phyloP scores from a whole-genome alignment of 2,888 invertebrate species.

The Sisyra nigra region DNA sequence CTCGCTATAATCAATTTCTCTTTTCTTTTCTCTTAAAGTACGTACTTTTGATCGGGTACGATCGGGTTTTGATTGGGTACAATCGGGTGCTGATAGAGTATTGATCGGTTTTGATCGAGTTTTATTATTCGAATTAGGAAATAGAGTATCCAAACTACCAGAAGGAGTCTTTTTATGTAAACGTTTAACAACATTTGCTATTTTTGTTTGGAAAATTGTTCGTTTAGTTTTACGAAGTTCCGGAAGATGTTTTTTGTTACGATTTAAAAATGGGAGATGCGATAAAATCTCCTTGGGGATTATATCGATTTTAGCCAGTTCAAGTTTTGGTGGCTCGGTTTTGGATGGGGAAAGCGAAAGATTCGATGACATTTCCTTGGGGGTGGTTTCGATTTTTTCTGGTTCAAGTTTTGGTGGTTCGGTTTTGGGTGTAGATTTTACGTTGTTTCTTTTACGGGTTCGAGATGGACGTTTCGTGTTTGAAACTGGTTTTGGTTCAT shows the following conservation, averaged over 20 bases:
- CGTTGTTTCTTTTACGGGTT: constrained; percentile 7
- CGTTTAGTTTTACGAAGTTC: not conserved
- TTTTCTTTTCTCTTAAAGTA: constrained; percentile 10
- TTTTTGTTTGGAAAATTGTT: not conserved
- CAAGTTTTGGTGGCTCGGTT: constrained; percentile 1
- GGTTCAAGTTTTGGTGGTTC: not conserved
- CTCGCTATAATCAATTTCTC: not conserved
- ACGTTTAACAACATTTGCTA: not conserved
- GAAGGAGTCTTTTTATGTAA: constrained; percentile 1
- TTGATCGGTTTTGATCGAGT: too few species aligned
- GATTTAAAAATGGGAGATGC: too few species aligned
- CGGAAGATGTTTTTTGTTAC: not conserved
- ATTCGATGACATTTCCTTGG: constrained; percentile 14
- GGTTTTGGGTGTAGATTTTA: too few species aligned
- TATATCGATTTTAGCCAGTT: constrained; percentile 10
- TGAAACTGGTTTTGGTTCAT: not conserved
- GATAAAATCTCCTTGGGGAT: constrained; percentile 13
- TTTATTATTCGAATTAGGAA: too few species aligned
- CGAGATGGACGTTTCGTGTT: constrained; percentile 9
- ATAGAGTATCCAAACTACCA: not conserved
- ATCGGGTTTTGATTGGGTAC: too few species aligned
- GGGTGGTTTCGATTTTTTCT: constrained; percentile 13
- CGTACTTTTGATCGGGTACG: too few species aligned
- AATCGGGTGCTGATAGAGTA: too few species aligned
- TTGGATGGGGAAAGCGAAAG: too few species aligned